Evolutionary conservation across 2,113 vertebrate genomes (phyloP).

Genomic region (Clarias batrachus): DNA sequence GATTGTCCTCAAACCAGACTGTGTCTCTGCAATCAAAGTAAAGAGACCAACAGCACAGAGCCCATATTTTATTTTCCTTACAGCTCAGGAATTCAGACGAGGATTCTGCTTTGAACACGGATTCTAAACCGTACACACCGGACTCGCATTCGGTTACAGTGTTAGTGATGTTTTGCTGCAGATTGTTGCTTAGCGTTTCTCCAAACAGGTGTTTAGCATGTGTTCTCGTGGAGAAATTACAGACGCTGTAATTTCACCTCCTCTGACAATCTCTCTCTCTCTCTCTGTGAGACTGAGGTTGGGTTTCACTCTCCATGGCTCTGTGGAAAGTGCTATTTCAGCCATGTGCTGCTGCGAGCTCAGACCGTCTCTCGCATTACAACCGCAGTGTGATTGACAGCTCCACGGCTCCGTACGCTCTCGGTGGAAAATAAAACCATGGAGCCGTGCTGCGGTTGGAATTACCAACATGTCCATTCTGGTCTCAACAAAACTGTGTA

Average conservation of each 20-base stretch:
- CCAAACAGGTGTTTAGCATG: background rate
- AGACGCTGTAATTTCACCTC: slow-evolving; percentile 30
- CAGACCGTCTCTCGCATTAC: slow-evolving; percentile 57
- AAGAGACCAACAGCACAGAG: background rate
- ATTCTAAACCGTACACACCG: background rate
- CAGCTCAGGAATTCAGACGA: background rate
- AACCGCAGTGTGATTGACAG: slow-evolving; percentile 56
- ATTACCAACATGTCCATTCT: slow-evolving; percentile 28
- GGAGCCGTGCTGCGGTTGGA: slow-evolving; percentile 27
- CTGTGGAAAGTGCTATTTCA: slow-evolving; percentile 61
- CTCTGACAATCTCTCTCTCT: background rate
- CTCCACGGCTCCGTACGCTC: slow-evolving; percentile 20
- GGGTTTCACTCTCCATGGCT: slow-evolving; percentile 48
- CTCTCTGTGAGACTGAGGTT: slow-evolving; percentile 17
- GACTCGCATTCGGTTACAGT: background rate
- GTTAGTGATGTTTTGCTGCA: background rate
- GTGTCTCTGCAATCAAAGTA: background rate
- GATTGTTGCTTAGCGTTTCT: slow-evolving; percentile 6
- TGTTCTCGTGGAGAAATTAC: slow-evolving; percentile 16
- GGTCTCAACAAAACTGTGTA: background rate
- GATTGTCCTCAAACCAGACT: background rate
- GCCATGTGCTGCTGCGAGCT: slow-evolving; percentile 53
- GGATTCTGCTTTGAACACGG: background rate
- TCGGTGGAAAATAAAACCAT: slow-evolving; percentile 30
- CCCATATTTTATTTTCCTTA: background rate